A percentile compares a stretch with the other conserved stretches of the same genome.
Conservation (phyloP, 2,888 invertebrate genomes). For the Isoperla grammatica region DNA sequence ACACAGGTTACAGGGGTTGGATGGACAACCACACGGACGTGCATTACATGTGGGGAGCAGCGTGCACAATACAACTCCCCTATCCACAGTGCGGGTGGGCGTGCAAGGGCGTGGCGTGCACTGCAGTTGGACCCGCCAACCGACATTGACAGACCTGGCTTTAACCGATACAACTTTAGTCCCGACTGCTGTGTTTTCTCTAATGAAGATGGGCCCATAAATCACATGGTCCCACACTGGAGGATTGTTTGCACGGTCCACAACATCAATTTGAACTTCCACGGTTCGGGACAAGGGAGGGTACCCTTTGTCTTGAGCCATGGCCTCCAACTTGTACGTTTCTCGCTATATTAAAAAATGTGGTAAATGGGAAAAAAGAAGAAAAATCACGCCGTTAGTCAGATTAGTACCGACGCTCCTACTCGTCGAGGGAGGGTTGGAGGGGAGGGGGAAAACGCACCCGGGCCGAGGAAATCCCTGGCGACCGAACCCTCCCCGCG, state of each 20-base stretch:
- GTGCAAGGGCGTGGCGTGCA: conserved; percentile 26
- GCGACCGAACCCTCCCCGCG: conserved; percentile 40
- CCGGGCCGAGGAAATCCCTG: conserved; percentile 23
- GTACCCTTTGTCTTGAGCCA: conserved; percentile 96
- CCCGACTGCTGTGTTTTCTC: conserved; percentile 96
- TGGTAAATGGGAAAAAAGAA: conserved; percentile 56
- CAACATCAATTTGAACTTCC: conserved; percentile 97
- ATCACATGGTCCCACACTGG: conserved; percentile 95
- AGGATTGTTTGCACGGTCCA: conserved; percentile 96
- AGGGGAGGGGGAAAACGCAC: conserved; percentile 11
- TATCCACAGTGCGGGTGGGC: conserved; percentile 28
- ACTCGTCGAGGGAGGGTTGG: too few relatives aligned
- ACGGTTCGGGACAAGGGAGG: conserved; percentile 93
- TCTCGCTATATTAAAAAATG: conserved; percentile 75
- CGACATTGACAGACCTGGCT: conserved; percentile 81
- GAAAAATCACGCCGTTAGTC: conserved; percentile 59
- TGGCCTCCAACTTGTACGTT: conserved; percentile 97
- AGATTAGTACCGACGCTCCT: conserved; percentile 42
- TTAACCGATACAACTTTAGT: conserved; percentile 96
- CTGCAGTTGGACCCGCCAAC: neutral
- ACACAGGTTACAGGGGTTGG: conserved; percentile 27
- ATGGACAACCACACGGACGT: conserved; percentile 37
- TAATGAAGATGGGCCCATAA: conserved; percentile 95
- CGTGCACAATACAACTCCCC: conserved; percentile 31
- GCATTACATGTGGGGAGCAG: conserved; percentile 31